These are phyloP conservation scores for Lepisosteus osseus DNA, from an alignment of 2,113 vertebrate species.

Conservation along the genomic window DNA sequence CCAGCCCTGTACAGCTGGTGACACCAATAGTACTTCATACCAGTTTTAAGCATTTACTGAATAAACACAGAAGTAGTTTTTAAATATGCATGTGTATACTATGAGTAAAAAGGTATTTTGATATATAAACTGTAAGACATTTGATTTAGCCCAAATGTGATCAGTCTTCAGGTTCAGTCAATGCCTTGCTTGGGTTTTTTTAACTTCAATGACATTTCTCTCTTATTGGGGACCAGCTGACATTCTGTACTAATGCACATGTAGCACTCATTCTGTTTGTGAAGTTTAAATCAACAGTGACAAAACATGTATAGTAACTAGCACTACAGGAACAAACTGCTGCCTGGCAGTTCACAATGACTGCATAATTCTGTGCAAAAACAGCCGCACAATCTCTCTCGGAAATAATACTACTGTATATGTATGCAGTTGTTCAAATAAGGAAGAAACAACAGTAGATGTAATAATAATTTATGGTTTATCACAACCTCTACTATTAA, in stretches of 20 bases:
- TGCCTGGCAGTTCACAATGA: neutral
- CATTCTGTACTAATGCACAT: neutral
- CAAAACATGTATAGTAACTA: neutral
- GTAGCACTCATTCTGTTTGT: neutral
- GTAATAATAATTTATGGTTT: too few species aligned
- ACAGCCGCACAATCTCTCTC: too few species aligned
- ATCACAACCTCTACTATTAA: too few species aligned
- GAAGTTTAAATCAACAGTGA: neutral
- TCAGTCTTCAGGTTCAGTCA: slow-evolving; percentile 52
- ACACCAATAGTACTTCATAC: slow-evolving; percentile 45
- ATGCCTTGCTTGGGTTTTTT: slow-evolving; percentile 13
- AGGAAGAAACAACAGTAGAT: too few species aligned
- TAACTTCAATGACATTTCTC: neutral
- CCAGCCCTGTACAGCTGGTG: slow-evolving; percentile 39
- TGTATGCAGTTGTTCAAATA: too few species aligned
- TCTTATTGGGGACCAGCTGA: neutral
- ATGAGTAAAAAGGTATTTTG: slow-evolving; percentile 23
- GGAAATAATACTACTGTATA: too few species aligned
- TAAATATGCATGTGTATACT: slow-evolving; percentile 35
- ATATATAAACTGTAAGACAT: slow-evolving; percentile 50
- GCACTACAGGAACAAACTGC: neutral
- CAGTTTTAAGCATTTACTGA: slow-evolving; percentile 46
- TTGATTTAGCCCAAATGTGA: slow-evolving; percentile 62
- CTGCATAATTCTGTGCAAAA: too few species aligned
- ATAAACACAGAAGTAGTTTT: slow-evolving; percentile 57